A percentile compares a stretch with the other conserved stretches of the same genome.
phyloP scores from a whole-genome alignment of 2,888 invertebrate species.

The Sipunculus nudus region DNA sequence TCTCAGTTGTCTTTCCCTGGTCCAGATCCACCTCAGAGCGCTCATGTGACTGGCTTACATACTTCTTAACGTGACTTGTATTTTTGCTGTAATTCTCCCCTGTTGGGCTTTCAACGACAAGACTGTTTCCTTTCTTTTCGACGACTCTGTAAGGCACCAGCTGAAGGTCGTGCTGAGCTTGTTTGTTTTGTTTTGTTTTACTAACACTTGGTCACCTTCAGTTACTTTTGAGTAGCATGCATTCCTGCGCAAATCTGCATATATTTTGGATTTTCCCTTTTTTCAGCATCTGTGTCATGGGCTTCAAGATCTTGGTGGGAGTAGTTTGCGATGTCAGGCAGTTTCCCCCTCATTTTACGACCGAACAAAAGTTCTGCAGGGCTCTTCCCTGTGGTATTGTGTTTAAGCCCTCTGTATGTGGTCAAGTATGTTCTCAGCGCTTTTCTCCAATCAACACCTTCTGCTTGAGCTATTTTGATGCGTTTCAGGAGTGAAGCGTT shows the following conservation, averaged over 20 bases:
- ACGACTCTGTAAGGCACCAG: too few species aligned
- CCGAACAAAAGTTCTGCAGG: slow-evolving; percentile 12
- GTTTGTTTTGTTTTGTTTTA: neutral
- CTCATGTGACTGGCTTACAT: too few species aligned
- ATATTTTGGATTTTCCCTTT: neutral
- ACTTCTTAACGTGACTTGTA: neutral
- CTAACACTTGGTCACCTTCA: neutral
- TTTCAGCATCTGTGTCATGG: too few species aligned
- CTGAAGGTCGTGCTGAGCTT: neutral
- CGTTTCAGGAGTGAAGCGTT: slow-evolving; percentile 8
- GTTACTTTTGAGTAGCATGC: neutral
- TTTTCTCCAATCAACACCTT: slow-evolving; percentile 1
- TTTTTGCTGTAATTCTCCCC: neutral
- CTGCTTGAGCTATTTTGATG: slow-evolving; percentile 9
- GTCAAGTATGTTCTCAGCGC: slow-evolving; percentile 7
- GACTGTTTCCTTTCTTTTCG: too few species aligned
- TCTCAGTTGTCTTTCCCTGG: too few species aligned
- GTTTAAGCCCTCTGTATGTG: slow-evolving; percentile 2
- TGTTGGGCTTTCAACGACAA: neutral
- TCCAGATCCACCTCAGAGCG: too few species aligned
- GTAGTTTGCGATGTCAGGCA: too few species aligned
- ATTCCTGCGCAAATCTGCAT: neutral
- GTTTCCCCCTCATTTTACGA: slow-evolving; percentile 1
- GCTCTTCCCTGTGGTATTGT: slow-evolving; percentile 1
- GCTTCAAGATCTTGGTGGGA: too few species aligned